Conservation (phyloP, 2,797 vertebrate genomes). For the Pelochelys cantorii region DNA sequence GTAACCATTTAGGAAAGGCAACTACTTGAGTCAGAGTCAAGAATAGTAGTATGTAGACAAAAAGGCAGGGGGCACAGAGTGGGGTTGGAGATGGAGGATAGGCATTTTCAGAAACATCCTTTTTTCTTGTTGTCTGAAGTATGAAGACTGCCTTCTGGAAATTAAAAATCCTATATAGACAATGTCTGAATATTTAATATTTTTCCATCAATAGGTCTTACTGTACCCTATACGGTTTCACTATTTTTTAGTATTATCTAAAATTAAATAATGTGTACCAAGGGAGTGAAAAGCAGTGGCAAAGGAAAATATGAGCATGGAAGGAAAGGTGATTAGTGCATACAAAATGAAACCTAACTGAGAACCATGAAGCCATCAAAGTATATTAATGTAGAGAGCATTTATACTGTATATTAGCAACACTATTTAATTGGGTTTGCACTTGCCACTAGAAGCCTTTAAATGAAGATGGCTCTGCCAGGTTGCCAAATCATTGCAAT, state of each 20-base stretch:
- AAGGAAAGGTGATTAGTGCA: not conserved
- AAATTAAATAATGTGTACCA: not conserved
- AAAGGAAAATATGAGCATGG: not conserved
- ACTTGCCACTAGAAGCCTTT: not conserved
- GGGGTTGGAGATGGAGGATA: not conserved
- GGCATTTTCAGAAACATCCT: not conserved
- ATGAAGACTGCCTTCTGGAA: not conserved
- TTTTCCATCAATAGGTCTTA: not conserved
- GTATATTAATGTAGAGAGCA: not conserved
- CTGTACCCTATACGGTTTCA: not conserved
- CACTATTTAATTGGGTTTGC: not conserved
- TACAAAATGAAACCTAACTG: not conserved
- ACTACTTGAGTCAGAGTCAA: not conserved
- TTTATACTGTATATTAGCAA: not conserved
- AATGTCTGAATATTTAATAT: not conserved
- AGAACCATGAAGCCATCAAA: not conserved
- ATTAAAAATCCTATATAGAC: not conserved
- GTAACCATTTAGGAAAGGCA: rapidly evolving
- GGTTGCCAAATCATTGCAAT: not conserved
- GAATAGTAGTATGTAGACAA: too few relatives aligned
- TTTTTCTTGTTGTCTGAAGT: not conserved
- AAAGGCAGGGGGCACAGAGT: too few relatives aligned
- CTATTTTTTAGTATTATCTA: not conserved
- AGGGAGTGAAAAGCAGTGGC: not conserved
- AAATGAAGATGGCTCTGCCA: not conserved